A percentile compares a stretch with the other conserved stretches of the same genome.
phyloP scores from a whole-genome alignment of 2,797 vertebrate genomes.

The Otolemur crassicaudatus region DNA sequence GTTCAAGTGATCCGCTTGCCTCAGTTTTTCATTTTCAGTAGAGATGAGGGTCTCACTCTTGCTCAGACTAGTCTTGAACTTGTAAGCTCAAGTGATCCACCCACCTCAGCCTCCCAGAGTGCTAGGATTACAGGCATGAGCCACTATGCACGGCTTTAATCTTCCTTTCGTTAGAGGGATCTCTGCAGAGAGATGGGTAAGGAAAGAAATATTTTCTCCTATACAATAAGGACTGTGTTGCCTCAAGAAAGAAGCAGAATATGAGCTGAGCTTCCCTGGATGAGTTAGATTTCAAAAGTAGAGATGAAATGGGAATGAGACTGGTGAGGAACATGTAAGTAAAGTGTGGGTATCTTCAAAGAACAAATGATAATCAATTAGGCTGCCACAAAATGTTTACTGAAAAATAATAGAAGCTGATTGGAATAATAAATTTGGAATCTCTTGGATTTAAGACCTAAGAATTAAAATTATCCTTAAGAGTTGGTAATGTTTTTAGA shows the following conservation, averaged over 20 bases:
- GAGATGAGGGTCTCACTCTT: too few species aligned
- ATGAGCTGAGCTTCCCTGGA: not conserved
- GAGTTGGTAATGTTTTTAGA: not conserved
- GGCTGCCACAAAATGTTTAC: not conserved
- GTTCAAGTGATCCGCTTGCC: too few species aligned
- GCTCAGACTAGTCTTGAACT: too few species aligned
- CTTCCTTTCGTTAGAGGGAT: not conserved
- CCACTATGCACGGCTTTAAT: not conserved
- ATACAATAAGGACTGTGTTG: not conserved
- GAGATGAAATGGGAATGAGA: not conserved
- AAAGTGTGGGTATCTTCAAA: not conserved
- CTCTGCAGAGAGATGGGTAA: not conserved
- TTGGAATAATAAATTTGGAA: not conserved
- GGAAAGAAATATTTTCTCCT: not conserved
- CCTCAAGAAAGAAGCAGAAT: not conserved
- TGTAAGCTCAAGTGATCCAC: too few species aligned
- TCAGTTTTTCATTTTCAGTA: too few species aligned
- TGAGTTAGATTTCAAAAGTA: slow-evolving; percentile 23
- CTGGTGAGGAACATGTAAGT: not conserved
- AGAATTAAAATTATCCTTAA: not conserved
- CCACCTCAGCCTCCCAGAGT: too few species aligned
- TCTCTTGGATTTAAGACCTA: not conserved
- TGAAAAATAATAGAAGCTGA: not conserved
- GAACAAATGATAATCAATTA: not conserved
- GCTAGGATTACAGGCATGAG: too few species aligned